phyloP scores from a whole-genome alignment of 2,888 invertebrate genomes.

The Drosophila fungiperda region DNA sequence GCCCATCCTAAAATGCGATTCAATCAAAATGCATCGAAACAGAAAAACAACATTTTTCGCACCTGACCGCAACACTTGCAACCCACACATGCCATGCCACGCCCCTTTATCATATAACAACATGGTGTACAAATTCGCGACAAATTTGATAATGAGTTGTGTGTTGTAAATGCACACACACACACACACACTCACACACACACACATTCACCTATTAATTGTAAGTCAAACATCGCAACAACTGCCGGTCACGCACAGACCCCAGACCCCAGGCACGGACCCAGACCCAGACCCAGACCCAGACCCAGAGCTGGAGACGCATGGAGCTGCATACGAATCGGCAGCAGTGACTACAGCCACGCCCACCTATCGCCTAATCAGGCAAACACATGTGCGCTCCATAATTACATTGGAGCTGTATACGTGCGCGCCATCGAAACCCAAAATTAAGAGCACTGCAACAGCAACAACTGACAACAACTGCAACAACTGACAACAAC shows the following conservation, averaged over 20 bases:
- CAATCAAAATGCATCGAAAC: slow-evolving; percentile 24
- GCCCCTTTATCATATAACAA: slow-evolving; percentile 29
- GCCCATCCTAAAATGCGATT: slow-evolving; percentile 1
- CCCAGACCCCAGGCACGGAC: background rate
- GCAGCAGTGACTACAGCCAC: slow-evolving; percentile 33
- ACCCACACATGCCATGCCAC: background rate
- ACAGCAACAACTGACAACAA: slow-evolving; percentile 30
- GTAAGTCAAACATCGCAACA: slow-evolving; percentile 79
- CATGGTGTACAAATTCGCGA: slow-evolving; percentile 68
- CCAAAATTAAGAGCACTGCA: slow-evolving; percentile 74
- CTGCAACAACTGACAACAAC: slow-evolving; percentile 12
- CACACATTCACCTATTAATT: slow-evolving; percentile 62
- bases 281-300: slow-evolving; percentile 8
- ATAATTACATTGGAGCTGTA: slow-evolving; percentile 71
- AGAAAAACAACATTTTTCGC: slow-evolving; percentile 53
- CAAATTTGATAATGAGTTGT: slow-evolving; percentile 77
- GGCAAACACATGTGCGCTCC: slow-evolving; percentile 78
- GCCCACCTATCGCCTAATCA: slow-evolving; percentile 73
- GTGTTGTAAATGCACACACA: slow-evolving; percentile 4
- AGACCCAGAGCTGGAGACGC: slow-evolving; percentile 16
- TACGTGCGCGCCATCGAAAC: slow-evolving; percentile 75
- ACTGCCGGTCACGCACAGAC: slow-evolving; percentile 73
- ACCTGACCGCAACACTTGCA: slow-evolving; percentile 40
- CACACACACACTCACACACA: background rate
- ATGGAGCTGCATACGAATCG: slow-evolving; percentile 65